These are phyloP conservation scores for Apotomis betuletana DNA, from an alignment of 2,888 invertebrate species.

Conservation along the genomic window DNA sequence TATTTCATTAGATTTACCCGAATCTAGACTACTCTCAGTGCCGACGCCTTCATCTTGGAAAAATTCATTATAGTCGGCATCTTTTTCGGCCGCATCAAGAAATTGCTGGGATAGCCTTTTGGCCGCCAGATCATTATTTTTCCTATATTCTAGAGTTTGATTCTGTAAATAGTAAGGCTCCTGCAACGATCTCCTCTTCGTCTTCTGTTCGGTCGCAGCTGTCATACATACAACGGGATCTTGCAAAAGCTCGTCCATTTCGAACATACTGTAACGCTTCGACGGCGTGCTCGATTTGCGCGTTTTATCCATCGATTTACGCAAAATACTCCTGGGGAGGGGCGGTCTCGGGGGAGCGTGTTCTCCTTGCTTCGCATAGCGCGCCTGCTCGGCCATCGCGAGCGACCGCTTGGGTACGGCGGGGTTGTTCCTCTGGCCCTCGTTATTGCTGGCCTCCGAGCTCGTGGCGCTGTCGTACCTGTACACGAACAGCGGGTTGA, in stretches of 20 bases:
- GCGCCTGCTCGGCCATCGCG: conserved; percentile 83
- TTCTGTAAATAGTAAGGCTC: conserved; percentile 87
- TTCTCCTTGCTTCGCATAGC: conserved; percentile 75
- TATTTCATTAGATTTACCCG: conserved; percentile 81
- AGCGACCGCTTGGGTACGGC: conserved; percentile 87
- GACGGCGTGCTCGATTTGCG: conserved; percentile 78
- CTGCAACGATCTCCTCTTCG: conserved; percentile 89
- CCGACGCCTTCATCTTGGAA: conserved; percentile 86
- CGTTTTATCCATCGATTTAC: conserved; percentile 85
- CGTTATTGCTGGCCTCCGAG: conserved; percentile 88
- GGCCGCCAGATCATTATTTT: conserved; percentile 81
- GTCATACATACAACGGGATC: conserved; percentile 76
- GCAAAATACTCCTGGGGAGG: conserved; percentile 88
- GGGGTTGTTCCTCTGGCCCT: conserved; percentile 76
- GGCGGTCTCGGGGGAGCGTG: conserved; percentile 88
- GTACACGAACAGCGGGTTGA: conserved; percentile 91
- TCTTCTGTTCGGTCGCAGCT: conserved; percentile 78
- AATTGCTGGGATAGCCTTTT: conserved; percentile 80
- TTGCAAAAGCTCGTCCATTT: conserved; percentile 85
- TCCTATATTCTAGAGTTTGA: conserved; percentile 77
- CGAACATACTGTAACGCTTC: conserved; percentile 92
- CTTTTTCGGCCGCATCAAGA: conserved; percentile 80
- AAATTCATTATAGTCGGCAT: conserved; percentile 80
- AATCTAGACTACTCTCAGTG: conserved; percentile 84
- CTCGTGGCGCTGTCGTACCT: conserved; percentile 90